These are phyloP conservation scores for Nineta flava DNA, from an alignment of 2,888 invertebrate species.

Conservation along the genomic window DNA sequence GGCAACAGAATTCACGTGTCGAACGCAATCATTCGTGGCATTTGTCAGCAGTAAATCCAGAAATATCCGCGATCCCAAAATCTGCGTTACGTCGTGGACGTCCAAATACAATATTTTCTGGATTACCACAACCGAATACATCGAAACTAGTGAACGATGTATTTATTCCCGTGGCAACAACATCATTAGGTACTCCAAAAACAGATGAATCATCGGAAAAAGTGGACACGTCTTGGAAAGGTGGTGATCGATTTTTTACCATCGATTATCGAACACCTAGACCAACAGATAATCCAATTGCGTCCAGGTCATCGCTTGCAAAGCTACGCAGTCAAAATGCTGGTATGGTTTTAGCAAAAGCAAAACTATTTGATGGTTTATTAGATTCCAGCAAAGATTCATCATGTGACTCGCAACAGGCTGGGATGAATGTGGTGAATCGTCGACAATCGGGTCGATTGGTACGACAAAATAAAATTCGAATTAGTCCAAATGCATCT, in stretches of 20 bases:
- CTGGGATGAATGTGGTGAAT: not conserved
- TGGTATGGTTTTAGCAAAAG: slow-evolving; percentile 66
- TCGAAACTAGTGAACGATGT: slow-evolving; percentile 4
- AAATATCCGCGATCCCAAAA: slow-evolving; percentile 24
- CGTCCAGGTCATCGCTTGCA: slow-evolving; percentile 53
- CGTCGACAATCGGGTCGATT: not conserved
- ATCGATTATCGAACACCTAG: slow-evolving; percentile 33
- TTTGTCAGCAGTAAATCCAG: slow-evolving; percentile 17
- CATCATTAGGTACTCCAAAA: not conserved
- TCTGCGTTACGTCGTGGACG: slow-evolving; percentile 34
- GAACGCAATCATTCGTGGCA: slow-evolving; percentile 52
- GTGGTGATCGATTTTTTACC: slow-evolving; percentile 26
- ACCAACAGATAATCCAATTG: not conserved
- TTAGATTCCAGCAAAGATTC: not conserved
- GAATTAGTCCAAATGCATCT: not conserved
- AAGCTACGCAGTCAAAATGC: slow-evolving; percentile 57
- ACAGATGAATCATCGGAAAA: not conserved
- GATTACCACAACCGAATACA: slow-evolving; percentile 21
- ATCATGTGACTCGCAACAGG: not conserved
- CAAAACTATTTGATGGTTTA: slow-evolving; percentile 48
- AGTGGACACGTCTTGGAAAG: slow-evolving; percentile 24
- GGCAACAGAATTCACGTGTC: slow-evolving; percentile 27
- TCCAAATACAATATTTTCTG: slow-evolving; percentile 30
- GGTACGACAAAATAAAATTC: not conserved
- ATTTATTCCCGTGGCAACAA: slow-evolving; percentile 6